Percentiles rank a stretch among this genome's conserved stretches.
These are phyloP conservation scores for Vesta saturnalis DNA, from an alignment of 2,888 invertebrate species.

Conservation along the genomic window DNA sequence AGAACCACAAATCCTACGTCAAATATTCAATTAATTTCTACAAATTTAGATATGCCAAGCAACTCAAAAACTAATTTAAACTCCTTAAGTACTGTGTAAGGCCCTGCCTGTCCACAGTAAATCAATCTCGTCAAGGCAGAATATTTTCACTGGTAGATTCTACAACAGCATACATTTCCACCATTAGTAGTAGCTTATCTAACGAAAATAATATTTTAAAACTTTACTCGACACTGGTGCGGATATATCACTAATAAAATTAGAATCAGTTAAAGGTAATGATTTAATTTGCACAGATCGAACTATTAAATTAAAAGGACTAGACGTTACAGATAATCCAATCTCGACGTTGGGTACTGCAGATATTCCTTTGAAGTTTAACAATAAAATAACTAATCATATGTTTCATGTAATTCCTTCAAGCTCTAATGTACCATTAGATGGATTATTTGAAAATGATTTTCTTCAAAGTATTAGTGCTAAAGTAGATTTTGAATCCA, in stretches of 20 bases:
- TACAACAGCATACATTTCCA: not conserved
- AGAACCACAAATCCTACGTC: not conserved
- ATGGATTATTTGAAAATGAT: constrained; percentile 13
- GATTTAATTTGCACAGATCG: too few species aligned
- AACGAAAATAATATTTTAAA: not conserved
- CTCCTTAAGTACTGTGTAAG: not conserved
- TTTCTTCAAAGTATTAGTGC: not conserved
- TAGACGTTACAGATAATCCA: not conserved
- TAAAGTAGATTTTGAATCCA: not conserved
- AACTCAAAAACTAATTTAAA: not conserved
- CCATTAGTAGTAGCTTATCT: not conserved
- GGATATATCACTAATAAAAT: not conserved
- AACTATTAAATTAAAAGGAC: not conserved
- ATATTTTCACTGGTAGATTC: not conserved
- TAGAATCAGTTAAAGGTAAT: not conserved
- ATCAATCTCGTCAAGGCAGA: too few species aligned
- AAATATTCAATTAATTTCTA: too few species aligned
- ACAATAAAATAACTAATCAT: not conserved
- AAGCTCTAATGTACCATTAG: not conserved
- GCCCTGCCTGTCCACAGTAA: not conserved
- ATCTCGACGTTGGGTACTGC: too few species aligned
- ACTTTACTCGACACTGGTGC: not conserved
- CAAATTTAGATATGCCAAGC: not conserved
- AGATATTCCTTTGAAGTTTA: not conserved
- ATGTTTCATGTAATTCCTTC: not conserved